phyloP scores from a whole-genome alignment of 2,888 invertebrate genomes.

The Chaetogeoica ovagalla region DNA sequence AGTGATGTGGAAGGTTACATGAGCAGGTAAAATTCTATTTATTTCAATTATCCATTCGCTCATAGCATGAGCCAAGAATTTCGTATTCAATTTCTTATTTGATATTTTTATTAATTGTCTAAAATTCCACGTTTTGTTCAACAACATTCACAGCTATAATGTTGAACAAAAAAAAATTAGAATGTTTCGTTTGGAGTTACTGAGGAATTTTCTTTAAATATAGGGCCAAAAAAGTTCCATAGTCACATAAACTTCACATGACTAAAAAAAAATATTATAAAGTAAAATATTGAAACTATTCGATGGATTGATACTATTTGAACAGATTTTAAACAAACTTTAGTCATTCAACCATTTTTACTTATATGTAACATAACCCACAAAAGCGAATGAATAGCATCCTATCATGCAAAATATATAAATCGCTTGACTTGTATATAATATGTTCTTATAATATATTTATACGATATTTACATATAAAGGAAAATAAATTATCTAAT shows the following conservation, averaged over 20 bases:
- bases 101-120: slow-evolving; percentile 15
- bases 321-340: slow-evolving; percentile 36
- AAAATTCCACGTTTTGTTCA: slow-evolving; percentile 27
- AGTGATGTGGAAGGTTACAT: slow-evolving; percentile 27
- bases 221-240: slow-evolving; percentile 28
- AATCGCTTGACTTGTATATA: not conserved
- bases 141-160: not conserved
- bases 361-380: not conserved
- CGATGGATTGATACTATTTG: slow-evolving; percentile 17
- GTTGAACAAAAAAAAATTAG: not conserved
- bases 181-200: not conserved
- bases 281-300: slow-evolving; percentile 39
- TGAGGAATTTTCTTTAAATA: slow-evolving; percentile 18
- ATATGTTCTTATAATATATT: not conserved
- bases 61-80: slow-evolving; percentile 23
- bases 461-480: not conserved
- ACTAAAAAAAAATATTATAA: slow-evolving; percentile 19
- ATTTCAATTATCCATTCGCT: not conserved
- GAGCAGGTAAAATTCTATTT: slow-evolving; percentile 7
- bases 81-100: slow-evolving; percentile 19
- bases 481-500: not conserved
- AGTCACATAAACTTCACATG: slow-evolving; percentile 2
- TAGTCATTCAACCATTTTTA: slow-evolving; percentile 5
- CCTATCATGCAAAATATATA: not conserved
- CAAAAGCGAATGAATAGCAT: not conserved